These are phyloP conservation scores for Mythimna lalbum DNA, from an alignment of 2,888 invertebrate genomes.

Conservation along the genomic window DNA sequence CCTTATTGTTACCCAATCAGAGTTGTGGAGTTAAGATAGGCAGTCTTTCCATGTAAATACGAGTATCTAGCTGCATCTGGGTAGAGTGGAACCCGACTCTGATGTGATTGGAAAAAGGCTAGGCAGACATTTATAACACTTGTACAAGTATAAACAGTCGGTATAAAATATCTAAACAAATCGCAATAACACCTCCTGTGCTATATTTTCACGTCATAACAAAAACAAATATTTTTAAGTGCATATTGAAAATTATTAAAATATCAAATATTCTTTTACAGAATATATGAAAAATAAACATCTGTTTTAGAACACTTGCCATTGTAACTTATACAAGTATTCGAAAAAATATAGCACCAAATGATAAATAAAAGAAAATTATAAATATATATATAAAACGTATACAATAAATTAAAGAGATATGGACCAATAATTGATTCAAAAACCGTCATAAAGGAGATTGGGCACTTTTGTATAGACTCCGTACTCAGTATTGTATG, in stretches of 20 bases:
- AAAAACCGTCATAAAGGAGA: slow-evolving; percentile 11
- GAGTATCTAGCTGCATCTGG: too few relatives aligned
- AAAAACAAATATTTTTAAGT: slow-evolving; percentile 11
- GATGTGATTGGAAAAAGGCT: too few relatives aligned
- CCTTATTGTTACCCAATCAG: too few relatives aligned
- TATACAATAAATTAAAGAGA: slow-evolving; percentile 29
- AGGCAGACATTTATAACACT: neutral
- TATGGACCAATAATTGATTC: slow-evolving; percentile 26
- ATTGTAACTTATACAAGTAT: slow-evolving; percentile 17
- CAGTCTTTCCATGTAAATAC: too few relatives aligned
- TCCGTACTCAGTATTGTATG: too few relatives aligned
- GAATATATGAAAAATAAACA: slow-evolving; percentile 24
- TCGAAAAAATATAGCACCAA: slow-evolving; percentile 61
- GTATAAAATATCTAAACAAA: neutral
- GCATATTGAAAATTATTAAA: slow-evolving; percentile 13
- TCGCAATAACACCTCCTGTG: slow-evolving; percentile 4
- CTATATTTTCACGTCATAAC: slow-evolving; percentile 20
- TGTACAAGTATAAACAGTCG: neutral
- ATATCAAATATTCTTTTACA: slow-evolving; percentile 12
- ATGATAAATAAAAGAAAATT: slow-evolving; percentile 27
- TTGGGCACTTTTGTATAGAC: too few relatives aligned
- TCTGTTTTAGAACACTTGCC: slow-evolving; percentile 16
- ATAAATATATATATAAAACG: slow-evolving; percentile 28
- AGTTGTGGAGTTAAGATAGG: too few relatives aligned
- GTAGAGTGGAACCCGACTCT: too few relatives aligned